Evolutionary conservation across 2,888 invertebrate genomes (phyloP), one percentile per base, ranked within the genome.

Genomic region (Ichneumoninae sp.): DNA sequence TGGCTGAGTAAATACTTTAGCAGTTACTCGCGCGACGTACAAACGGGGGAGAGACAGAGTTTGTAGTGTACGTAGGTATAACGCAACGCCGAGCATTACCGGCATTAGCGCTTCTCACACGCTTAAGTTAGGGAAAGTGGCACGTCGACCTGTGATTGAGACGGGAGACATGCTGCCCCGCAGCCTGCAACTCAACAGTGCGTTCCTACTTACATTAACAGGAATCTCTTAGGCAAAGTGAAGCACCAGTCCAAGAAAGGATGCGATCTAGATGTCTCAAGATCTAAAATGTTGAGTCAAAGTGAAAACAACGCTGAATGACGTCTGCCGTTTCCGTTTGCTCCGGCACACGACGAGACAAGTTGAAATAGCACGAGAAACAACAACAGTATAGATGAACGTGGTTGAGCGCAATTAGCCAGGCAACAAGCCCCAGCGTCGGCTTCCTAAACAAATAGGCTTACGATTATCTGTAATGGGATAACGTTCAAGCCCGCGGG

Each of bases 401-500:
- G 36, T 36, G 47, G 80, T 69, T 73, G 47, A 74, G 19, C 68
- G 73, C 86, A 86, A 86, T 87, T 87, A 83, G 80, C 76, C 63
- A 57, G 65, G 77, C 76, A 83, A 80, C 80, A 83, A 80, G 83
- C 76, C 80, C 73, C 47, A 69, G 63, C 54, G 76, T 73, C 80
- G 60, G 86, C 87, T 89, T 90, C 91, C 91, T 91, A 91, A 91
- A 90, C 91, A 91, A 91, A 91, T 90, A 91, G 89, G 90, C 91
- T 91, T 90, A 91, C 90, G 89, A 91, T 91, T 89, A 91, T 89
- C 90, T 89, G 88, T 89, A 91, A 91, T 91, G 88, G 90, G 90
- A 91, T 90, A 90, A 91, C 89, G 88, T 84, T 88, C 84, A 87
- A 36, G 75, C 63, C 50, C 54, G 36, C 65, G 78, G 69, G 52